Percentiles rank a stretch among this genome's conserved stretches.
Conservation (phyloP, 2,113 vertebrate species). For the Lepus europaeus region DNA sequence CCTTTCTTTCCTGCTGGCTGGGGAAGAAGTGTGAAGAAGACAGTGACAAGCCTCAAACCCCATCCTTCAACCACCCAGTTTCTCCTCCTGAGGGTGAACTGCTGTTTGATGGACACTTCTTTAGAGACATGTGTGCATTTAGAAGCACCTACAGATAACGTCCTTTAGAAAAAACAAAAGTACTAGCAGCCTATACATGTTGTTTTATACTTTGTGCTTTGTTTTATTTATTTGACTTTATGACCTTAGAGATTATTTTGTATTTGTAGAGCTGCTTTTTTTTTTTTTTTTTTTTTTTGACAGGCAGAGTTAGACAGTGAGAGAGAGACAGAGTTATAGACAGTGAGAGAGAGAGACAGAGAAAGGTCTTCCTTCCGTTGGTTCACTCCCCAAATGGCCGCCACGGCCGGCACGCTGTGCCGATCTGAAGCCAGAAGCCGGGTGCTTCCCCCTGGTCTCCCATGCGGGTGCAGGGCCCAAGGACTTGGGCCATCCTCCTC, state of each 20-base stretch:
- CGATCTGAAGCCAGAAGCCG: no score
- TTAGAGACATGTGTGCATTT: background rate
- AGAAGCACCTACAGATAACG: background rate
- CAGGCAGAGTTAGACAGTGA: no score
- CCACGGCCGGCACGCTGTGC: no score
- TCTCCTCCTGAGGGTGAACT: background rate
- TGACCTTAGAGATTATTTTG: background rate
- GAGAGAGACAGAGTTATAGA: no score
- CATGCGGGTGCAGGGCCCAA: no score
- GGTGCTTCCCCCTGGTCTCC: no score
- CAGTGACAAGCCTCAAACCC: background rate
- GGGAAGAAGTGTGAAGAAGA: background rate
- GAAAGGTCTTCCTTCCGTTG: no score
- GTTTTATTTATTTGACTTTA: background rate
- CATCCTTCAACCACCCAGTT: no score
- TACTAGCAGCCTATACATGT: background rate
- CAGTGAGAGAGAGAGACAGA: no score
- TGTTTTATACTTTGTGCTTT: no score
- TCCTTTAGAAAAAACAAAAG: background rate
- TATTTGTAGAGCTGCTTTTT: background rate
- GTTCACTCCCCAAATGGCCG: no score
- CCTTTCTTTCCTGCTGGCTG: background rate
- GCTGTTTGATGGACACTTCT: background rate
- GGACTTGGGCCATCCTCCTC: no score
- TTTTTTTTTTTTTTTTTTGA: background rate